Evolutionary conservation across 2,888 invertebrate genomes (phyloP), one percentile per base, ranked within the genome.

Genomic region (Apotomis turbidana): DNA sequence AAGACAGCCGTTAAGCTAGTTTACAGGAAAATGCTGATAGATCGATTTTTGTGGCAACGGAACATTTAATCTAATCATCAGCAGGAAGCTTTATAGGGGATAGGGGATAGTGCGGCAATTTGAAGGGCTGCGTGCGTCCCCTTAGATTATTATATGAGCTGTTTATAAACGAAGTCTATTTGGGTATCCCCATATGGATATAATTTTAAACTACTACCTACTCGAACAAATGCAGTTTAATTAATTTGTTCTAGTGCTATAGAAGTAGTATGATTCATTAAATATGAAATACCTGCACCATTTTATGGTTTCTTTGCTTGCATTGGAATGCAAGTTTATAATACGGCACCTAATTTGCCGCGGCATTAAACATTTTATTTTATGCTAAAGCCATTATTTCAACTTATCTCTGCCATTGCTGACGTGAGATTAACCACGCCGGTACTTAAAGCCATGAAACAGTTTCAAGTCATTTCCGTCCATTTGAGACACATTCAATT

Each of bases 401-500:
- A 59, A 52, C 59, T 60, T 68, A 44, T 64, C 38, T 63, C 54
- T 36, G 8, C 46, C 44, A 49, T 38, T 38, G 63, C 70, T 68
- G 38, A 68, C 63, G 59, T 51, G 44, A 74, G 38, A 69, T 74
- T 68, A 64, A 62, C 41, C 15, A 69, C 66, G 68, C 36, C 57
- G 68, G 69, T 68, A 70, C 73, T 67, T 70, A 74, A 74, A 74
- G 71, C 70, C 62, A 55, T 69, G 49, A 27, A 73, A 75, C 74
- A 66, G 69, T 62, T 60, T 51, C 57, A 74, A 71, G 70, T 75
- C 41, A 75, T 76, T 71, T 70, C 70, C 70, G 71, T 68, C 70
- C 74, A 75, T 77, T 75, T 77, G 72, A 74, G 71, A 76, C 70
- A 79, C 79, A 85, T 86, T 83, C 82, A 85, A 87, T 88, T 87